Conservation (phyloP, 2,888 invertebrate genomes). For the Tetragonisca angustula region DNA sequence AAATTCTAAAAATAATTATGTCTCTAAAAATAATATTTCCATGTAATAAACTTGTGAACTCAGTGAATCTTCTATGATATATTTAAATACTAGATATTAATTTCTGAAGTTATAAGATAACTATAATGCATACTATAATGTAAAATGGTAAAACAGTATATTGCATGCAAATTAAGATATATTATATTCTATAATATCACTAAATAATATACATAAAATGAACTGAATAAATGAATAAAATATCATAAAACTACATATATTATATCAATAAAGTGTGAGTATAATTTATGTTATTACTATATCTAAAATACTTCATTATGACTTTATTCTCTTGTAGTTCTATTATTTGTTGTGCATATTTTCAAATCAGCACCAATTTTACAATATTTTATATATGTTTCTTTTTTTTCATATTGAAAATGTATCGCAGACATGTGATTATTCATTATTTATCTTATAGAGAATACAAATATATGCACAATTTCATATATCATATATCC, state of each 20-base stretch:
- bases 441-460: conserved; percentile 40
- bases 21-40: conserved; percentile 35
- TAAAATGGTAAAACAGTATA: conserved; percentile 22
- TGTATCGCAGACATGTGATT: conserved; percentile 49
- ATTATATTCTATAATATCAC: conserved; percentile 35
- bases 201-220: conserved; percentile 46
- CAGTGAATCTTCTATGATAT: conserved; percentile 21
- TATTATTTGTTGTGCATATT: conserved; percentile 49
- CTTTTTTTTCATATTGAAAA: conserved; percentile 44
- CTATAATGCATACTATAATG: conserved; percentile 18
- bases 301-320: conserved; percentile 64
- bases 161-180: conserved; percentile 29
- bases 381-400: conserved; percentile 47
- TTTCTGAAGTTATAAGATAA: conserved; percentile 36
- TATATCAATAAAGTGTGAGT: conserved; percentile 45
- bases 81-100: conserved; percentile 27
- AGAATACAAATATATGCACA: conserved; percentile 54
- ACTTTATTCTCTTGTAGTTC: conserved; percentile 43
- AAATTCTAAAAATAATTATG: conserved; percentile 24
- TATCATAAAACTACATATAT: conserved; percentile 21
- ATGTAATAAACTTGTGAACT: conserved; percentile 38
- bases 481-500: conserved; percentile 44
- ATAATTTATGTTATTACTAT: conserved; percentile 39
- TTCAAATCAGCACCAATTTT: conserved; percentile 59
- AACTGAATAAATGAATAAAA: conserved; percentile 26